phyloP scores from a whole-genome alignment of 2,888 invertebrate species.

The Watsonalla cultraria region DNA sequence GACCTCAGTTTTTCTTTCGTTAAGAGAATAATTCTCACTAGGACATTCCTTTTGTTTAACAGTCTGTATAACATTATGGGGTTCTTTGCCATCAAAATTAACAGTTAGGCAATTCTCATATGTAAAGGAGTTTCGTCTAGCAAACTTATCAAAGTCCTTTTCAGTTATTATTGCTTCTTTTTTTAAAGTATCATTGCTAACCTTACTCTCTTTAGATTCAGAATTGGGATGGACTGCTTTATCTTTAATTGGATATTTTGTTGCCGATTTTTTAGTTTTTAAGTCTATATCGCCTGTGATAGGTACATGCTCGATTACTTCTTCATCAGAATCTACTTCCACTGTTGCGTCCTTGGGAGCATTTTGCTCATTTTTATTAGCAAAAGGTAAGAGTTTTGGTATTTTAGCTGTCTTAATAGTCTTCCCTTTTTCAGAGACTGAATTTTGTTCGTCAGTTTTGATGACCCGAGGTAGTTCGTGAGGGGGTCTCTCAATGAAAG shows the following conservation, averaged over 20 bases:
- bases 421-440: constrained; percentile 33
- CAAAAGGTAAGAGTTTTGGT: constrained; percentile 41
- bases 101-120: constrained; percentile 64
- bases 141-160: constrained; percentile 72
- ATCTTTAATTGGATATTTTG: constrained; percentile 21
- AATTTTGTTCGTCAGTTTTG: constrained; percentile 26
- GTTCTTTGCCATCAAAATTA: constrained; percentile 51
- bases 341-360: constrained; percentile 23
- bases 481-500: constrained; percentile 55
- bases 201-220: constrained; percentile 5
- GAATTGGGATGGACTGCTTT: constrained; percentile 1
- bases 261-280: constrained; percentile 19
- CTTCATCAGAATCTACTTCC: constrained; percentile 47
- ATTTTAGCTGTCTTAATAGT: constrained; percentile 34
- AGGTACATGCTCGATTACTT: constrained; percentile 46
- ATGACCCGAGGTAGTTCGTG: constrained; percentile 49
- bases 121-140: constrained; percentile 61
- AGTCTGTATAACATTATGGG: constrained; percentile 52
- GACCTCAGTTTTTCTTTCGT: constrained; percentile 41
- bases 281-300: constrained; percentile 41
- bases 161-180: constrained; percentile 65
- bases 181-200: constrained; percentile 27
- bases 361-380: constrained; percentile 34
- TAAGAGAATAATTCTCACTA: constrained; percentile 43
- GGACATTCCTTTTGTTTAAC: constrained; percentile 48